Conservation (phyloP, 2,888 invertebrate species). For the Erebia ligea region DNA sequence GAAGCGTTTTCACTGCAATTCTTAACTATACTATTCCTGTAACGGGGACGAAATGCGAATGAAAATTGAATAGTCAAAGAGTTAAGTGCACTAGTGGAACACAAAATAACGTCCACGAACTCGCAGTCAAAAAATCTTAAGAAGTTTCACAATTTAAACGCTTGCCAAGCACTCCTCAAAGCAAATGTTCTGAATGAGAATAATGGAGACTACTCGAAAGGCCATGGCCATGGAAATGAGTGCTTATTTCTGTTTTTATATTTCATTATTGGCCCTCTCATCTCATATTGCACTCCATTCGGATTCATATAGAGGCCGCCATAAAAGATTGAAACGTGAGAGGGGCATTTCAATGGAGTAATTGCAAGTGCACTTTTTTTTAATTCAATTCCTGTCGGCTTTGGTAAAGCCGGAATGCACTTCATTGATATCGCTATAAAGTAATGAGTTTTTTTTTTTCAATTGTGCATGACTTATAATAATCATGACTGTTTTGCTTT, state of each 20-base stretch:
- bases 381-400: slow-evolving; percentile 79
- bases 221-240: slow-evolving; percentile 68
- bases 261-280: slow-evolving; percentile 82
- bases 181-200: slow-evolving; percentile 72
- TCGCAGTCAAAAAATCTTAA: slow-evolving; percentile 20
- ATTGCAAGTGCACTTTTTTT: slow-evolving; percentile 80
- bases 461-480: slow-evolving; percentile 46
- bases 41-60: too few species aligned
- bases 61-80: too few species aligned
- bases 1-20: too few species aligned
- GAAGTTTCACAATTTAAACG: slow-evolving; percentile 66
- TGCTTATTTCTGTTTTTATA: slow-evolving; percentile 81
- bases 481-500: slow-evolving; percentile 23
- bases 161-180: slow-evolving; percentile 72
- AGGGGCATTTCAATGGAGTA: slow-evolving; percentile 80
- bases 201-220: slow-evolving; percentile 75
- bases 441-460: slow-evolving; percentile 66
- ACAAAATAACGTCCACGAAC: slow-evolving; percentile 20
- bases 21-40: too few species aligned
- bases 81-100: slow-evolving; percentile 15
- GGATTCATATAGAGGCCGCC: slow-evolving; percentile 77
- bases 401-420: slow-evolving; percentile 76
- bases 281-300: slow-evolving; percentile 79
- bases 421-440: slow-evolving; percentile 77
- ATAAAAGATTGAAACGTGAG: slow-evolving; percentile 82